phyloP scores from a whole-genome alignment of 2,888 invertebrate species.

The Hybos culiciformis region DNA sequence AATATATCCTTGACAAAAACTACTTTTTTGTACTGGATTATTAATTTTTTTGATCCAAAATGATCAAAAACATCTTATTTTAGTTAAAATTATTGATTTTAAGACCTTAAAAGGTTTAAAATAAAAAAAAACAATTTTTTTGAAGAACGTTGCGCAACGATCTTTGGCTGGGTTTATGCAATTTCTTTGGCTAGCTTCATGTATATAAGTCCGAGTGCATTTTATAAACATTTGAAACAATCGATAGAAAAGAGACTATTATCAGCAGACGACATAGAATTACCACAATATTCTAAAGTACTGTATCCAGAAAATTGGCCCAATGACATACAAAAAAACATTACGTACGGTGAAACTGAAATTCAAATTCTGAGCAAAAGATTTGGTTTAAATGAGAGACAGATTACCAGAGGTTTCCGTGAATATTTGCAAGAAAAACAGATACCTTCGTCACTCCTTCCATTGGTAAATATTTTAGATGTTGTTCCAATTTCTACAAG shows the following conservation, averaged over 20 bases:
- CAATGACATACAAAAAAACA: constrained; percentile 2
- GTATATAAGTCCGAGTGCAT: constrained; percentile 2
- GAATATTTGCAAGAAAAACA: not conserved
- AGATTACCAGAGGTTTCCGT: constrained; percentile 1
- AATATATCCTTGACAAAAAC: too few species aligned
- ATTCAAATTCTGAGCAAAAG: not conserved
- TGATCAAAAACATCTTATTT: too few species aligned
- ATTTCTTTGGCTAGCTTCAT: too few species aligned
- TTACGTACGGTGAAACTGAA: constrained; percentile 1
- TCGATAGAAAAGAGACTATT: constrained; percentile 1
- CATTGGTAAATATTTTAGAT: constrained; percentile 2
- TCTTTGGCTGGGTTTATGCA: too few species aligned
- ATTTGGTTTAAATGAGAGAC: constrained; percentile 1
- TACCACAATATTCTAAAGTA: constrained; percentile 1
- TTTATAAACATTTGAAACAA: not conserved
- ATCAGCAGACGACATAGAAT: not conserved
- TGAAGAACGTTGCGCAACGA: too few species aligned
- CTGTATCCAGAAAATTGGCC: constrained; percentile 2
- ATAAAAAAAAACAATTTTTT: too few species aligned
- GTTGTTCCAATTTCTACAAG: constrained; percentile 1
- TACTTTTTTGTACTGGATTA: too few species aligned
- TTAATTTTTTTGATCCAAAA: too few species aligned
- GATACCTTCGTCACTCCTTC: not conserved
- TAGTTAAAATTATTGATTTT: too few species aligned
- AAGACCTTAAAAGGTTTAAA: too few species aligned